Percentiles rank a stretch among this genome's conserved stretches.
These are phyloP conservation scores for Sisor rabdophorus DNA, from an alignment of 2,113 vertebrate species.

Conservation along the genomic window DNA sequence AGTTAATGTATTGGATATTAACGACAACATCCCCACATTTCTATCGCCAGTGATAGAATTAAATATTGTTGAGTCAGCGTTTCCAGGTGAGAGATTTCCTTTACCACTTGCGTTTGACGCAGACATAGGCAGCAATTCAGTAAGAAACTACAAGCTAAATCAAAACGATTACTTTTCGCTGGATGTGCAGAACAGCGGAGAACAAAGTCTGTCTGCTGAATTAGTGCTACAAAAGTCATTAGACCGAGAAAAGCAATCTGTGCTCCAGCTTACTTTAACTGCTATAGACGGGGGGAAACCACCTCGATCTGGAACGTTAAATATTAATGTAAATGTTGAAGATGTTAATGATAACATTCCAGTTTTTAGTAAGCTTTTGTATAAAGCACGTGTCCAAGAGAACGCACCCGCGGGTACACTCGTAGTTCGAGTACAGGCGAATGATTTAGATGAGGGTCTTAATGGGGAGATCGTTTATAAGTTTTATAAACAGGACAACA, in stretches of 20 bases:
- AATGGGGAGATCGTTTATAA: conserved; percentile 51
- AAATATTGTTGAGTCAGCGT: conserved; percentile 48
- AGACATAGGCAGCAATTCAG: conserved; percentile 62
- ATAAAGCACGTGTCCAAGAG: conserved; percentile 56
- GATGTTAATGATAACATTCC: conserved; percentile 72
- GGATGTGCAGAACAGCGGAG: conserved; percentile 60
- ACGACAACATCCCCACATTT: conserved; percentile 32
- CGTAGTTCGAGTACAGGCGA: conserved; percentile 52
- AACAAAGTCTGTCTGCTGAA: conserved; percentile 46
- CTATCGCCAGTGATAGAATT: neutral
- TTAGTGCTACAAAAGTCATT: conserved; percentile 53
- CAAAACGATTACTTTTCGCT: conserved; percentile 61
- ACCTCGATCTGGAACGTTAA: conserved; percentile 45
- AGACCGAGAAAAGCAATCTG: conserved; percentile 60
- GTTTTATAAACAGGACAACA: conserved; percentile 55
- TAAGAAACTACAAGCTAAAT: conserved; percentile 61
- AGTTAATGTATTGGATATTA: conserved; percentile 40
- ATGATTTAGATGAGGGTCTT: conserved; percentile 62
- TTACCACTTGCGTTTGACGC: conserved; percentile 54
- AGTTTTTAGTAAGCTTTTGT: conserved; percentile 55
- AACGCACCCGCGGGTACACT: conserved; percentile 47
- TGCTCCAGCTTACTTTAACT: conserved; percentile 47
- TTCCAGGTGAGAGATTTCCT: conserved; percentile 48
- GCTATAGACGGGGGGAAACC: conserved; percentile 58
- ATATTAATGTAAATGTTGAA: conserved; percentile 57